Evolutionary conservation across 92 coral and sea anemone genomes (phyloP).

Genomic region (Paramuricea clavata): DNA sequence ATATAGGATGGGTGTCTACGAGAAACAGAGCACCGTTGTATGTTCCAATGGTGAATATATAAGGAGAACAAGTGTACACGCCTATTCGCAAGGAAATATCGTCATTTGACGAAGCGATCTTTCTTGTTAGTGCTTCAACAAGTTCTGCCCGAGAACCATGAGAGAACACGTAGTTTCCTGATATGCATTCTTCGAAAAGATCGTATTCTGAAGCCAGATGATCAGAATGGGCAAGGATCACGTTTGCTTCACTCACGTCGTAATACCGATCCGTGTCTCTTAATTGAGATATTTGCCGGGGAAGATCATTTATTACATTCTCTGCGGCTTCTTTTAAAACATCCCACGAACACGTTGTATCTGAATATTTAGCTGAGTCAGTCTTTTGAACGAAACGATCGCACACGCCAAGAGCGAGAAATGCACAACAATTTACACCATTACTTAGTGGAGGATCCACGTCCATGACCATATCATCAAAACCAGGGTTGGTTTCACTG

Average conservation of each 20-base stretch:
- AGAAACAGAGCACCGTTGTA: slow-evolving; percentile 50
- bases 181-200: slow-evolving; percentile 40
- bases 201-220: slow-evolving; percentile 43
- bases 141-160: slow-evolving; percentile 28
- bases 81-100: background rate
- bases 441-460: slow-evolving; percentile 30
- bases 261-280: slow-evolving; percentile 22
- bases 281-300: slow-evolving; percentile 21
- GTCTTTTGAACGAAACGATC: slow-evolving; percentile 43
- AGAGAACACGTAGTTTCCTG: slow-evolving; percentile 36
- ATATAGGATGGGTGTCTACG: slow-evolving; percentile 49
- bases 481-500: too few relatives aligned
- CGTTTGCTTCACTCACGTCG: slow-evolving; percentile 49
- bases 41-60: slow-evolving; percentile 48
- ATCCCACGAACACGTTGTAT: slow-evolving; percentile 17
- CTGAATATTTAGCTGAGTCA: background rate
- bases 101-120: background rate
- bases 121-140: slow-evolving; percentile 5
- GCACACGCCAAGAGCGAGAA: slow-evolving; percentile 50
- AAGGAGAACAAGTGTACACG: slow-evolving; percentile 47
- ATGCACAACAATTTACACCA: slow-evolving; percentile 57
- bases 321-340: slow-evolving; percentile 47
- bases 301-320: slow-evolving; percentile 8
- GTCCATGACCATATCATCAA: slow-evolving; percentile 16
- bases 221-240: slow-evolving; percentile 22